Percentiles rank a stretch among this genome's conserved stretches.
phyloP scores from a whole-genome alignment of 1,140 invertebrate genomes.

The Pectinophora gossypiella region DNA sequence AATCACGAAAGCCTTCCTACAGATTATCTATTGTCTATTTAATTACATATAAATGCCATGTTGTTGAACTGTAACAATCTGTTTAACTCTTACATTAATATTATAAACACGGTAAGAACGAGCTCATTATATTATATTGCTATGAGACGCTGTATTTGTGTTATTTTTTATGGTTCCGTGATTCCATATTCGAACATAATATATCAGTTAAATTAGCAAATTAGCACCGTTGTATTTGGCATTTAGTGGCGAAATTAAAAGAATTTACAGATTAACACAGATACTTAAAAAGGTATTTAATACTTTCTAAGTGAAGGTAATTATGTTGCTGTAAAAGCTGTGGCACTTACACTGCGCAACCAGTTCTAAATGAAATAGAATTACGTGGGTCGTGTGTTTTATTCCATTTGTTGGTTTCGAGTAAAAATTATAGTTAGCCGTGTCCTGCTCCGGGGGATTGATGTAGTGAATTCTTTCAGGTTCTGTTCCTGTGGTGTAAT shows the following conservation, averaged over 20 bases:
- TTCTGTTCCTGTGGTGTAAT: neutral
- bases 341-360: neutral
- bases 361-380: neutral
- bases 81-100: too few relatives aligned
- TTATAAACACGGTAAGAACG: too few relatives aligned
- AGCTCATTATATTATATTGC: too few relatives aligned
- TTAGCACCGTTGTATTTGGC: neutral
- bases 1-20: neutral
- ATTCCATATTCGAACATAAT: neutral
- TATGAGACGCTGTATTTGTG: too few relatives aligned
- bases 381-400: neutral
- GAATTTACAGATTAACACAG: neutral
- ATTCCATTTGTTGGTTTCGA: neutral
- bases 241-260: neutral
- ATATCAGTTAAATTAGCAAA: neutral
- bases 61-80: too few relatives aligned
- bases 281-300: neutral
- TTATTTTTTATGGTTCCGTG: neutral
- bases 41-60: too few relatives aligned
- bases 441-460: neutral
- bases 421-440: neutral
- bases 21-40: neutral
- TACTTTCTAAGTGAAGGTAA: neutral
- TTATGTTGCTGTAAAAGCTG: neutral
- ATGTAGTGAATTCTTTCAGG: neutral